These are phyloP conservation scores for Chrysolina haemoptera DNA, from an alignment of 2,888 invertebrate genomes.

Conservation along the genomic window DNA sequence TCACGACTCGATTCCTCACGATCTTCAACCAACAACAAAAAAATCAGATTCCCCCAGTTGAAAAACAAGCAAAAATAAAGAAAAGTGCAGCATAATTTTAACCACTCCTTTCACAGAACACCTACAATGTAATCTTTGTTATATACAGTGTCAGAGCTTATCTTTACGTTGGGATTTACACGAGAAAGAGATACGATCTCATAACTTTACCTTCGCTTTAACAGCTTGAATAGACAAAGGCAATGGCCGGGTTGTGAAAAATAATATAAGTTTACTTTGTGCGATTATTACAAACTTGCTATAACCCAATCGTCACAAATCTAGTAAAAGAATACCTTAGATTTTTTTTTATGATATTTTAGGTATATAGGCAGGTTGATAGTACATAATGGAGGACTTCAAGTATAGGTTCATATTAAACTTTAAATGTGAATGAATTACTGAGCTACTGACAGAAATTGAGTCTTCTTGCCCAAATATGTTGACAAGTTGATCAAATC, in stretches of 20 bases:
- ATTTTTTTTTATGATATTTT: background rate
- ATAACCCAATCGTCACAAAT: background rate
- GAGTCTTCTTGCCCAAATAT: no score
- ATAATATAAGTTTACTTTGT: background rate
- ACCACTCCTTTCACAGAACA: background rate
- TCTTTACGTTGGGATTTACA: conserved; percentile 3
- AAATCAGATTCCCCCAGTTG: background rate
- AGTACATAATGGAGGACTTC: no score
- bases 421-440: no score
- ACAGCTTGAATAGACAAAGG: background rate
- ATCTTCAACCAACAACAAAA: no score
- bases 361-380: no score
- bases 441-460: no score
- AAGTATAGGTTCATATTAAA: no score
- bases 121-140: conserved; percentile 7
- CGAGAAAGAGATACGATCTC: background rate
- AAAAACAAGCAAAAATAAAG: background rate
- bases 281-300: background rate
- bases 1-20: no score
- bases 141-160: background rate
- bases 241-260: background rate
- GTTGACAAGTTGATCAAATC: no score
- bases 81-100: background rate
- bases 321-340: no score
- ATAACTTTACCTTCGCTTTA: background rate